These are phyloP conservation scores for Atethmia centrago DNA, from an alignment of 2,888 invertebrate species.

Conservation along the genomic window DNA sequence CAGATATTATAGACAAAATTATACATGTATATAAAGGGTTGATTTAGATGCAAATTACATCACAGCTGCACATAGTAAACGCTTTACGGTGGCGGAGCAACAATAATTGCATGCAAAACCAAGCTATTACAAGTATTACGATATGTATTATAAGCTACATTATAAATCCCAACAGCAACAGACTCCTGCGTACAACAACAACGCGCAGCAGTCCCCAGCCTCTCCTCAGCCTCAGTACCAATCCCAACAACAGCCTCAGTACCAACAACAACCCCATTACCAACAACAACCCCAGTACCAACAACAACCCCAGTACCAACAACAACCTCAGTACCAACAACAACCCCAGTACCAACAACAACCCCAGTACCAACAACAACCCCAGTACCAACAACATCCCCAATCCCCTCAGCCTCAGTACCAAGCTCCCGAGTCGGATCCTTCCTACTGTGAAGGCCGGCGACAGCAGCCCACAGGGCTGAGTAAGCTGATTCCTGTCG, in stretches of 20 bases:
- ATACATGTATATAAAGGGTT: slow-evolving; percentile 71
- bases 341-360: slow-evolving; percentile 69
- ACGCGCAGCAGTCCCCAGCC: slow-evolving; percentile 85
- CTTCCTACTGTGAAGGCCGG: slow-evolving; percentile 81
- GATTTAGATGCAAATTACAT: slow-evolving; percentile 72
- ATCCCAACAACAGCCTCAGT: slow-evolving; percentile 71
- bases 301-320: slow-evolving; percentile 73
- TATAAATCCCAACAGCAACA: slow-evolving; percentile 82
- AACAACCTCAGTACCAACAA: slow-evolving; percentile 64
- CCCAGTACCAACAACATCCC: slow-evolving; percentile 69
- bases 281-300: slow-evolving; percentile 65
- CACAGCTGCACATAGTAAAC: slow-evolving; percentile 82
- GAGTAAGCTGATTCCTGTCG: slow-evolving; percentile 87
- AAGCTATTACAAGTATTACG: slow-evolving; percentile 58
- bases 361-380: slow-evolving; percentile 69
- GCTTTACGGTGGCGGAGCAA: slow-evolving; percentile 78
- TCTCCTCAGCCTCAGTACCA: slow-evolving; percentile 68
- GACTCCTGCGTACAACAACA: slow-evolving; percentile 87
- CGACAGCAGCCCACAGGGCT: slow-evolving; percentile 84
- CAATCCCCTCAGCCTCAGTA: slow-evolving; percentile 75
- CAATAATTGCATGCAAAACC: slow-evolving; percentile 76
- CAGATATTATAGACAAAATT: slow-evolving; percentile 29
- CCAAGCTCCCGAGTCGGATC: slow-evolving; percentile 74
- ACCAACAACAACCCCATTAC: slow-evolving; percentile 69
- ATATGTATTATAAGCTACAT: slow-evolving; percentile 74